Conservation (phyloP, 2,888 invertebrate species). For the Conops quadrifasciatus region DNA sequence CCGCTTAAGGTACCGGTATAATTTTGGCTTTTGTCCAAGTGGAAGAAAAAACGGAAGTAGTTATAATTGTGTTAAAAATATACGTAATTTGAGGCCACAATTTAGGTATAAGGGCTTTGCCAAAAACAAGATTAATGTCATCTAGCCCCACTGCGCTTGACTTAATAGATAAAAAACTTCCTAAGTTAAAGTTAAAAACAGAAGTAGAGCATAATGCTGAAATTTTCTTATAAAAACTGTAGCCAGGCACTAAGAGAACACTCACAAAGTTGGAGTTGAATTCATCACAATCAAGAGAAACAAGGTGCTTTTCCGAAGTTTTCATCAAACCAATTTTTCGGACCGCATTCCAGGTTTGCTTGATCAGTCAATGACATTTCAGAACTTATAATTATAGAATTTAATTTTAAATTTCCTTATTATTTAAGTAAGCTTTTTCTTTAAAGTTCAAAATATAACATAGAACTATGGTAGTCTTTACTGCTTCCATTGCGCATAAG, state of each 20-base stretch:
- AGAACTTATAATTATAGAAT: neutral
- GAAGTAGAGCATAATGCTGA: neutral
- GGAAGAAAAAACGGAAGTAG: neutral
- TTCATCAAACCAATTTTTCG: neutral
- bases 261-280: neutral
- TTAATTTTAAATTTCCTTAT: neutral
- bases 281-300: neutral
- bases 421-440: neutral
- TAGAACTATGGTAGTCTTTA: neutral
- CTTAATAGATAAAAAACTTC: too few species aligned
- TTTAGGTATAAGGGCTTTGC: neutral
- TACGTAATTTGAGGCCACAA: neutral
- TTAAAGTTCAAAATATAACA: neutral
- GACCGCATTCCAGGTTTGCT: neutral
- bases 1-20: slow-evolving; percentile 3
- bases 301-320: neutral
- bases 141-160: too few species aligned
- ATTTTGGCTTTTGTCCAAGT: slow-evolving; percentile 6
- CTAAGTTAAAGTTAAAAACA: neutral
- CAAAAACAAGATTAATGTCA: neutral
- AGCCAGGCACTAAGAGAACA: too few species aligned
- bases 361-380: neutral
- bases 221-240: too few species aligned
- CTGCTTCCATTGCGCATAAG: neutral
- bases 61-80: neutral